Base-by-base conservation (phyloP, 1,140 invertebrate genomes). In the Glossosoma conforme region DNA sequence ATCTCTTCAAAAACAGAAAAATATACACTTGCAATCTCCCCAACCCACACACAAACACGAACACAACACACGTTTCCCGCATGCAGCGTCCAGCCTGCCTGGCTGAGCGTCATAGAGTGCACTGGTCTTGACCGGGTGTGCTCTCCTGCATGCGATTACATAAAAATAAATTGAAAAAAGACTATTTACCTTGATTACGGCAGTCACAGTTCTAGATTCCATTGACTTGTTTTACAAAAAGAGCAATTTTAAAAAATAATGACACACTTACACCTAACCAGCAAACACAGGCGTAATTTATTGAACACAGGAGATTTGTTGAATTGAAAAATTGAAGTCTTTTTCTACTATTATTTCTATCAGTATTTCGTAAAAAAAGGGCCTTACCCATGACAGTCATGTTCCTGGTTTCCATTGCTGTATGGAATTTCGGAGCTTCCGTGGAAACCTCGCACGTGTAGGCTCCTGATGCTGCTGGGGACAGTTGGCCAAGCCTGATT, bases 401-500 rank as follows among this genome's bases (percentile, higher is more conserved):
- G 54, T 75, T 75, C 37, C 65, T 65, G 21, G 68, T 72, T 51
- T 68, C 66, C 5, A 68, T 65, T 1, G 65, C 67, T 28, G 75
- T 54, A 20, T 70, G 62, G 44, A 77, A 77, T 32, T 68, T 68
- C 19, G 75, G 75, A 0, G 72, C 75, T 63, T 77, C 75, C 11
- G 71, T 74, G 44, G 74, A 76, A 20, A 77, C 68, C 61, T 77
- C 75, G 54, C 75, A 77, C 45, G 66, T 66, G 44, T 75, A 77
- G 20, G 63, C 58, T 13, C 75, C 75, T 6, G 68, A 65, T 0
- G 67, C 67, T 11, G 64, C 63, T 17, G 62, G 61, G 2, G 64
- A 63, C 24, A 68, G 53, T 28, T 70, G 51, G 33, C 61, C 65
- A 19, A 72, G 52, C 8, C 65, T 64, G 28, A 72, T 58, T 11